Percentiles rank a stretch among this genome's conserved stretches.
phyloP scores from a whole-genome alignment of 35 echinoderm and acorn worm species.

The Nesometra sesokonis region DNA sequence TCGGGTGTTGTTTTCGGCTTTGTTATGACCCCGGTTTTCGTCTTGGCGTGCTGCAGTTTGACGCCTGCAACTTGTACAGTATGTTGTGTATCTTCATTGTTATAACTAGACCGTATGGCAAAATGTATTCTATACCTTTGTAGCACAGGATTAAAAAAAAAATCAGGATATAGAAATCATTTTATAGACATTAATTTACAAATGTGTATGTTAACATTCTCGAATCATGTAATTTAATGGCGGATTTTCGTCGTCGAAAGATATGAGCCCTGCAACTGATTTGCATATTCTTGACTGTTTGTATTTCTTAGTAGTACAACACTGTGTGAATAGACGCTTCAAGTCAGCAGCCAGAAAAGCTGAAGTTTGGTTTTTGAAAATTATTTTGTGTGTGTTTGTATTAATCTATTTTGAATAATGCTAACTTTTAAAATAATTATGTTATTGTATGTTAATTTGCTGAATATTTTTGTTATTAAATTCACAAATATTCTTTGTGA shows the following conservation, averaged over 20 bases:
- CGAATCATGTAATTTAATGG: neutral
- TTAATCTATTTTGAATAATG: too few species aligned
- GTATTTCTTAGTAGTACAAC: neutral
- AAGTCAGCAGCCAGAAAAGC: too few species aligned
- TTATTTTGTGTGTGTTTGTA: too few species aligned
- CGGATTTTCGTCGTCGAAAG: neutral
- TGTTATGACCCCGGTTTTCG: conserved; percentile 65
- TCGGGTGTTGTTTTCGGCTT: conserved; percentile 91
- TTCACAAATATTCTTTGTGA: too few species aligned
- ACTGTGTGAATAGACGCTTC: too few species aligned
- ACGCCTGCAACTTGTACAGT: neutral
- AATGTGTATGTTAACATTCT: neutral
- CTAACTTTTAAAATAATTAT: too few species aligned
- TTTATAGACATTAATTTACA: neutral
- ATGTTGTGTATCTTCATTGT: neutral
- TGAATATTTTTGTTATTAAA: too few species aligned
- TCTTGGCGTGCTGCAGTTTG: neutral
- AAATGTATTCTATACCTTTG: neutral
- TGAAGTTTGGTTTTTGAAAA: too few species aligned
- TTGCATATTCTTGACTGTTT: neutral
- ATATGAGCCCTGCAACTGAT: neutral
- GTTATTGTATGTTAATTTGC: too few species aligned
- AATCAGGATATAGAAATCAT: neutral
- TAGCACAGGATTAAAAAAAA: neutral
- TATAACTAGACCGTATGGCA: neutral